phyloP scores from a whole-genome alignment of 1,140 invertebrate species.

The Sitophilus oryzae region DNA sequence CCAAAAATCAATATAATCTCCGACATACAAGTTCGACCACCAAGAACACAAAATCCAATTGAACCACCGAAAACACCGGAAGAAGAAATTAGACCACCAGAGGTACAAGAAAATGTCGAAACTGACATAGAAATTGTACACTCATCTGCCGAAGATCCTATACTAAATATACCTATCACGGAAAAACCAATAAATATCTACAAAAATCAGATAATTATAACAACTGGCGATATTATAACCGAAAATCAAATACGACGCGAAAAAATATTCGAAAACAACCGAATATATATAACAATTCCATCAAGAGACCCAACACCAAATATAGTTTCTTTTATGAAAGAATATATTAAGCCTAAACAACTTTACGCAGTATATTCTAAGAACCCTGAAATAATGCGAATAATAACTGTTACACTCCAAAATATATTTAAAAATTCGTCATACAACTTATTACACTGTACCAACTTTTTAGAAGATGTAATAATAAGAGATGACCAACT shows the following conservation, averaged over 20 bases:
- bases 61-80: too few relatives aligned
- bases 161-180: slow-evolving; percentile 16
- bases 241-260: background rate
- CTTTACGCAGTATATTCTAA: slow-evolving; percentile 19
- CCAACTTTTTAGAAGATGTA: slow-evolving; percentile 16
- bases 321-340: slow-evolving; percentile 17
- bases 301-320: background rate
- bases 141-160: slow-evolving; percentile 12
- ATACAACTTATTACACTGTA: slow-evolving; percentile 22
- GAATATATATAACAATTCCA: slow-evolving; percentile 10
- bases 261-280: slow-evolving; percentile 18
- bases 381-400: background rate
- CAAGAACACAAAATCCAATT: background rate
- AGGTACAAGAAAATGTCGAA: too few relatives aligned
- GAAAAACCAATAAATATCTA: slow-evolving; percentile 10
- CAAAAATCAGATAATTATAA: slow-evolving; percentile 18
- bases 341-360: slow-evolving; percentile 23
- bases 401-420: slow-evolving; percentile 18
- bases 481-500: slow-evolving; percentile 19
- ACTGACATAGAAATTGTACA: slow-evolving; percentile 17
- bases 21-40: slow-evolving; percentile 8
- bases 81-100: too few relatives aligned
- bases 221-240: background rate
- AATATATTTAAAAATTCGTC: slow-evolving; percentile 22
- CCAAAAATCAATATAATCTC: slow-evolving; percentile 3